A percentile compares a stretch with the other conserved stretches of the same genome.
phyloP scores from a whole-genome alignment of 1,140 invertebrate genomes.

The Aricia agestis region DNA sequence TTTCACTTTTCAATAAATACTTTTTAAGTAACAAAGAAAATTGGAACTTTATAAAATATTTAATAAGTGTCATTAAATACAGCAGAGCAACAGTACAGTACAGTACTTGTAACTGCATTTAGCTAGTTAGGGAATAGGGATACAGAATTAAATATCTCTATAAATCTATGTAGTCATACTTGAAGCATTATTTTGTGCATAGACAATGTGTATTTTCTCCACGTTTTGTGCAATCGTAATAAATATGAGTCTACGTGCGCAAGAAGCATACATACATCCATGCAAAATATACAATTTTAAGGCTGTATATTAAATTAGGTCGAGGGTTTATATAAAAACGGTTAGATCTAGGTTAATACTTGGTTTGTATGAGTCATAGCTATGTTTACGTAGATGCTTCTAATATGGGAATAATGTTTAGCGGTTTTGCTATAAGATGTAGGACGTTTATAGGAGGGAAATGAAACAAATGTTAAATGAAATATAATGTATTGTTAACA shows the following conservation, averaged over 20 bases:
- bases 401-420: conserved; percentile 38
- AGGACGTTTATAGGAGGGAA: conserved; percentile 41
- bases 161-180: neutral
- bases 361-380: conserved; percentile 50
- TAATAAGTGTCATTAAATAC: too few relatives aligned
- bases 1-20: too few relatives aligned
- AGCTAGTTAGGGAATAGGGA: conserved; percentile 2
- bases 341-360: conserved; percentile 53
- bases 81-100: too few relatives aligned
- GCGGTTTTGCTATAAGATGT: conserved; percentile 41
- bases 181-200: neutral
- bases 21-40: too few relatives aligned
- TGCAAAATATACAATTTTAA: conserved; percentile 33
- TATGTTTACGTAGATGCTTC: conserved; percentile 42
- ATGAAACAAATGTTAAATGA: conserved; percentile 67
- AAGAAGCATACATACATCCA: conserved; percentile 34
- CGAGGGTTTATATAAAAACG: conserved; percentile 49
- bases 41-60: too few relatives aligned
- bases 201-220: too few relatives aligned
- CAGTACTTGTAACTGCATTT: neutral
- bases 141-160: neutral
- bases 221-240: neutral
- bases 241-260: conserved; percentile 34
- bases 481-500: conserved; percentile 70
- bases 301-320: conserved; percentile 47